Base-by-base conservation (phyloP, 2,797 vertebrate species). In the Sebastes oblongus region DNA sequence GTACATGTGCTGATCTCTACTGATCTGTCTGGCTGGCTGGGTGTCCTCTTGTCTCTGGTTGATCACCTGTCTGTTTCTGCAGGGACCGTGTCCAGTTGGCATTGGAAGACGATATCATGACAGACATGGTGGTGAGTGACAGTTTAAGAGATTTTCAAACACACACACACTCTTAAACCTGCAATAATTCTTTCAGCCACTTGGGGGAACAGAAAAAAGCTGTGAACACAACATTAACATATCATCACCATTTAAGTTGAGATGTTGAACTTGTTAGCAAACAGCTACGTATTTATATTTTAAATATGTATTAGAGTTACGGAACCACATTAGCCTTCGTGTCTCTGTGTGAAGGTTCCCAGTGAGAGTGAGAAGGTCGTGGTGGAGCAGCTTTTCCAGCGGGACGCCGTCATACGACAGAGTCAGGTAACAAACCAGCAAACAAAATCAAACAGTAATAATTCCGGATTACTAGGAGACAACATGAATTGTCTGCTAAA, bases 41-140 rank as follows among this genome's bases (percentile, higher is more conserved):
- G n/a, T 2, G 1, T 22, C 34, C 10, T 25, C 5, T 7, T 12
- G 2, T 30, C 18, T 75, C 46, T 78, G 2, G 71, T 22, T 8
- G 3, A 46, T 36, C 52, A 7, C 14, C 6, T 22, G n/a, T 81
- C 16, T 88, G 34, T 80, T 88, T 86, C 84, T 90, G 29, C 91
- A 99, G 98, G 93, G 98, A 99, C 88, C 94, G 98, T 55, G 96
- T 99, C 93, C 98, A 99, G 78, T 95, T 96, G 85, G 96, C 94
- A 6, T 85, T 98, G 80, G 98, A 98, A 90, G 97, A 99, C 75
- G 98, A 98, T 88, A 93, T 96, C 70, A 96, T 97, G 91, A 95
- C 96, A 91, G 97, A 97, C 85, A 80, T 97, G 86, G 86, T 95
- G 80, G 98, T 99, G 95, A 98, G 98, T 94, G 16, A 75, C 62